These are phyloP conservation scores for Ochropacha duplaris DNA, from an alignment of 2,888 invertebrate genomes.

Conservation along the genomic window DNA sequence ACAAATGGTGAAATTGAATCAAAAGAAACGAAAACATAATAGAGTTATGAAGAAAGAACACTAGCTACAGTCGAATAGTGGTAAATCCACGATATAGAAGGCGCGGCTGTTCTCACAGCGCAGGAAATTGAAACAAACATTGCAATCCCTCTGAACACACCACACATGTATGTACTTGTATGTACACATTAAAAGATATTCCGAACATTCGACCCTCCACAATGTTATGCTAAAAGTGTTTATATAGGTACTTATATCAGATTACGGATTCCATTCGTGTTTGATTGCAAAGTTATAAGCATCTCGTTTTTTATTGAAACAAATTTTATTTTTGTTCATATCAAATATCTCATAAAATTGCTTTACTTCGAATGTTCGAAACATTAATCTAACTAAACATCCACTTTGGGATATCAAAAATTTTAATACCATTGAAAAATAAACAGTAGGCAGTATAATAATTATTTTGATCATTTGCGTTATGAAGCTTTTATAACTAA, in stretches of 20 bases:
- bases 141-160: constrained; percentile 59
- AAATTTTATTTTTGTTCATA: too few species aligned
- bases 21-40: constrained; percentile 5
- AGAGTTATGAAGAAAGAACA: constrained; percentile 23
- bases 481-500: constrained; percentile 44
- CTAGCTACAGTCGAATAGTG: constrained; percentile 25
- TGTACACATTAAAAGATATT: constrained; percentile 11
- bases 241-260: neutral
- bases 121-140: constrained; percentile 79
- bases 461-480: constrained; percentile 34
- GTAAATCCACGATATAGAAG: constrained; percentile 50
- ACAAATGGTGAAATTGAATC: constrained; percentile 2
- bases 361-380: neutral
- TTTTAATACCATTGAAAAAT: neutral
- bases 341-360: too few species aligned
- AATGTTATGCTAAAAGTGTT: neutral
- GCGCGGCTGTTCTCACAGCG: constrained; percentile 48
- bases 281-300: neutral
- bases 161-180: constrained; percentile 33
- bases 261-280: neutral
- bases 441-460: neutral
- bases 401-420: neutral
- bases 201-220: constrained; percentile 5
- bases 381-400: too few species aligned
- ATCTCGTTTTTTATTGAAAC: neutral